Evolutionary conservation across 1,140 invertebrate genomes (phyloP), one percentile per base, ranked within the genome.

Genomic region (Papilio xuthus): DNA sequence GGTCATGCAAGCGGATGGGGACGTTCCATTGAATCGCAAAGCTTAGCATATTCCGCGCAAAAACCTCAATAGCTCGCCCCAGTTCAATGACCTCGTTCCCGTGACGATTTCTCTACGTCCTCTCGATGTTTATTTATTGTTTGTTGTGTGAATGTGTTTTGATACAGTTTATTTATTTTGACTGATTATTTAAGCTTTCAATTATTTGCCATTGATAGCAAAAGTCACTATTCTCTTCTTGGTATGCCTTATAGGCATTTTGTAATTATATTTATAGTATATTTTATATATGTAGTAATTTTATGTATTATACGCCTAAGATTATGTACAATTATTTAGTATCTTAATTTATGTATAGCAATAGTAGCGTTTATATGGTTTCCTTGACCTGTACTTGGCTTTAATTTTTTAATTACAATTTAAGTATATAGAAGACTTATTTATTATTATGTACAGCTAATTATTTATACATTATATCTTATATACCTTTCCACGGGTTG

Each of bases 11-110:
- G 95, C 71, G 95, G 96, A 20, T 97, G 97, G 96, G 96, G 96
- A 83, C 92, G 96, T 26, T 95, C 96, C 1, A 79, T 90, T 63
- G 96, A 97, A 75, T 95, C 96, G 50, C 96, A 97, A 86, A 95
- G 96, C 79, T 90, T 97, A 83, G 97, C 97, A 53, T 97, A 97
- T 91, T 95, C 95, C 79, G 97, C 95, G 56, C 96, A 97, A 89
- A 96, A 96, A 87, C 96, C 94, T 78, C 84, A 89, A 79, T 92
- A 91, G 86, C 47, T 76, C 80, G 87, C 80, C 90, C 87, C 86
- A 90, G 86, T 85, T 89, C 53, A 79, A 73, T 78, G 86, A 82
- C 88, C 88, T 80, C 84, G 83, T 89, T 90, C 78, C 81, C 74
- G 41, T 81, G 83, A 85, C 86, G 91, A 87, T 91, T 92, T 93